These are phyloP conservation scores for Grammomys surdaster DNA, from an alignment of 2,113 vertebrate species.

Conservation along the genomic window DNA sequence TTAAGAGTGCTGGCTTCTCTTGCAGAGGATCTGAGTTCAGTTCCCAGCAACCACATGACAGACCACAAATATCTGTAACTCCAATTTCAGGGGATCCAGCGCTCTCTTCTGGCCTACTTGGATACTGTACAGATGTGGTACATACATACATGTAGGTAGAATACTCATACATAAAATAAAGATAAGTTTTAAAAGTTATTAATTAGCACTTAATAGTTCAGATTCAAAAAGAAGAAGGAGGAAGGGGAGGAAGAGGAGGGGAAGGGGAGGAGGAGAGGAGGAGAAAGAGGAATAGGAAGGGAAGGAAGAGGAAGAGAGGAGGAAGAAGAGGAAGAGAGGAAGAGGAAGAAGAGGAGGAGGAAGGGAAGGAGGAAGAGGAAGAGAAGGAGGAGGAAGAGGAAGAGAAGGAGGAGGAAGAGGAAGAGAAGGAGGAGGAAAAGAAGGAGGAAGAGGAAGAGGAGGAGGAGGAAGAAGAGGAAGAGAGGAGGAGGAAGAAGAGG, in stretches of 20 bases:
- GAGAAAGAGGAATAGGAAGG: accelerated
- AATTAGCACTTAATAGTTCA: not conserved
- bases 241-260: no score
- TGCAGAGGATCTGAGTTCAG: not conserved
- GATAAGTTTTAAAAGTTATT: not conserved
- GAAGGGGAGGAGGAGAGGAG: not conserved
- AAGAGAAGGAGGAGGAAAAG: not conserved
- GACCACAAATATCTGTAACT: not conserved
- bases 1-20: not conserved
- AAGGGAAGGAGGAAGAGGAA: no score
- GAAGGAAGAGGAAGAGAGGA: not conserved
- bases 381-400: not conserved
- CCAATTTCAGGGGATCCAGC: not conserved
- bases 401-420: no score
- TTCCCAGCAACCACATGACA: not conserved
- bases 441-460: accelerated
- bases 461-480: not conserved
- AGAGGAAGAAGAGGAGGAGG: no score
- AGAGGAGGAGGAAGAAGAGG: not conserved
- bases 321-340: no score
- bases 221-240: not conserved
- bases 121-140: not conserved
- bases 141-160: not conserved
- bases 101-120: not conserved
- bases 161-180: not conserved